Conservation (phyloP, 2,888 invertebrate species). For the Drosophila borealis region DNA sequence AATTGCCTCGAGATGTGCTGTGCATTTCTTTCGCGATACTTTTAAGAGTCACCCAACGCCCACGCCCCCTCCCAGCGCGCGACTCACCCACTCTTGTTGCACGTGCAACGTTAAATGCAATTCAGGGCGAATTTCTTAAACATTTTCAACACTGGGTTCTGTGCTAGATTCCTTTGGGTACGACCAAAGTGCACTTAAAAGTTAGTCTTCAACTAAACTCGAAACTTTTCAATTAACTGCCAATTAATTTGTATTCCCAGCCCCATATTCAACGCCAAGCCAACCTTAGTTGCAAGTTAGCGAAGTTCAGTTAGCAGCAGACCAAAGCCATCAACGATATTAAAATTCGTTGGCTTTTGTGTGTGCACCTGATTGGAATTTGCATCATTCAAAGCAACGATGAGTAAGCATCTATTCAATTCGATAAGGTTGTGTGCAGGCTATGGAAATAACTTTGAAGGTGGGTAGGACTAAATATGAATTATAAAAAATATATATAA, state of each 20-base stretch:
- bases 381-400: constrained; percentile 3
- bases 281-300: constrained; percentile 13
- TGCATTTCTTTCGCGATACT: constrained; percentile 53
- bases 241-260: constrained; percentile 61
- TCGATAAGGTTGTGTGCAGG: not conserved
- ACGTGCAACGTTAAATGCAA: constrained; percentile 33
- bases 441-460: not conserved
- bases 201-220: constrained; percentile 37
- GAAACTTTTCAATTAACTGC: constrained; percentile 76
- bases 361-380: constrained; percentile 31
- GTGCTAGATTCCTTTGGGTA: constrained; percentile 6
- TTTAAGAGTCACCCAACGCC: constrained; percentile 16
- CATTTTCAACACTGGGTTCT: constrained; percentile 18
- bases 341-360: constrained; percentile 37
- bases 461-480: not conserved
- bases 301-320: constrained; percentile 14
- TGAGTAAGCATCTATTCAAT: constrained; percentile 1
- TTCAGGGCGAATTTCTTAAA: constrained; percentile 34
- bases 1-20: constrained; percentile 62
- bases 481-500: not conserved
- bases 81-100: not conserved
- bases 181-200: constrained; percentile 54
- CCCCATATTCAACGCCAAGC: not conserved
- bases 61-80: not conserved
- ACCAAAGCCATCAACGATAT: constrained; percentile 38